Percentiles rank a stretch among this genome's conserved stretches.
phyloP scores from a whole-genome alignment of 2,888 invertebrate species.

The Tiphia femorata region DNA sequence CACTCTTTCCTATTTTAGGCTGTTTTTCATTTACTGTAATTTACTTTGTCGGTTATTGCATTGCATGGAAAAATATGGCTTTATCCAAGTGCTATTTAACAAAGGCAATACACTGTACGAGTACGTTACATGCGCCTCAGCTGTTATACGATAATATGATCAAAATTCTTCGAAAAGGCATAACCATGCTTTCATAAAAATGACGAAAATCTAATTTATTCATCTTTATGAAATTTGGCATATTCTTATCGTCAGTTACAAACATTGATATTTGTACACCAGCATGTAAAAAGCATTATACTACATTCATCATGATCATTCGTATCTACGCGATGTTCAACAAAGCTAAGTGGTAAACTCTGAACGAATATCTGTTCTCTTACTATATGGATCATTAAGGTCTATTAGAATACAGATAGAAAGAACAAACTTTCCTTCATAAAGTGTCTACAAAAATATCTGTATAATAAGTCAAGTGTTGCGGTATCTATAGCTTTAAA shows the following conservation, averaged over 20 bases:
- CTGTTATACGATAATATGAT: conserved; percentile 44
- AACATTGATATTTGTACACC: conserved; percentile 59
- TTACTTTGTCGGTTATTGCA: conserved; percentile 63
- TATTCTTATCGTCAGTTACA: conserved; percentile 46
- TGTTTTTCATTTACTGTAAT: conserved; percentile 50
- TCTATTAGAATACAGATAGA: conserved; percentile 54
- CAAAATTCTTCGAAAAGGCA: conserved; percentile 57
- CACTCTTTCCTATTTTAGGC: conserved; percentile 56
- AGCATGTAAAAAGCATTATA: conserved; percentile 63
- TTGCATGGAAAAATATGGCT: conserved; percentile 69
- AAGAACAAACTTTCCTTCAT: conserved; percentile 57
- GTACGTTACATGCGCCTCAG: conserved; percentile 48
- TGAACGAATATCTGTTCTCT: conserved; percentile 44
- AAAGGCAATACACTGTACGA: conserved; percentile 64
- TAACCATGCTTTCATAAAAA: conserved; percentile 43
- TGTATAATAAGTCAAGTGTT: conserved; percentile 56
- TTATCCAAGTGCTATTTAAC: conserved; percentile 67
- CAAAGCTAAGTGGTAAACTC: conserved; percentile 46
- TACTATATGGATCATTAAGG: conserved; percentile 40
- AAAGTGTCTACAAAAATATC: conserved; percentile 63
- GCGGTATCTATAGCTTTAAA: conserved; percentile 50
- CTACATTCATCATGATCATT: conserved; percentile 60
- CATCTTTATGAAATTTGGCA: conserved; percentile 42
- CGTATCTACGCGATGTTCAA: conserved; percentile 37
- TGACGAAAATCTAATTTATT: conserved; percentile 26